A percentile compares a stretch with the other conserved stretches of the same genome.
These are phyloP conservation scores for Dorcus hopei DNA, from an alignment of 2,888 invertebrate species.

Conservation along the genomic window DNA sequence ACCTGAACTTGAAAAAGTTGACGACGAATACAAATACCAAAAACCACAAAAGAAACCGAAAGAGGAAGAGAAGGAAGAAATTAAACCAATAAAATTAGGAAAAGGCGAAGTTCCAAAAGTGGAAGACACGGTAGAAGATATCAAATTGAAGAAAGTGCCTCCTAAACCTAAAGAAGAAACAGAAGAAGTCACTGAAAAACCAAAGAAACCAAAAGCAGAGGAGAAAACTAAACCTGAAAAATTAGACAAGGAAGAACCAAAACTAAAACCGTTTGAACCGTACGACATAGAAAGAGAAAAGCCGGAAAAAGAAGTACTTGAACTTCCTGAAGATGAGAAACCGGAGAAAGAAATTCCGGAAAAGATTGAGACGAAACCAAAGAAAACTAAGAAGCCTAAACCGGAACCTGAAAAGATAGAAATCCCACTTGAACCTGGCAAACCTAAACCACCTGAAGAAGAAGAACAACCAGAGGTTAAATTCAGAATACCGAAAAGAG, in stretches of 20 bases:
- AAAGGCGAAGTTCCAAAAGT: constrained; percentile 50
- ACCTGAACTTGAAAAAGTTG: constrained; percentile 37
- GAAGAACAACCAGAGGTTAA: constrained; percentile 41
- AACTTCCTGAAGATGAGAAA: constrained; percentile 41
- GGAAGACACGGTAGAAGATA: constrained; percentile 37
- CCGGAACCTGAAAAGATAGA: constrained; percentile 32
- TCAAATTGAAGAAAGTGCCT: constrained; percentile 47
- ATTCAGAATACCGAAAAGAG: constrained; percentile 37
- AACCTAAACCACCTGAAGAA: constrained; percentile 28
- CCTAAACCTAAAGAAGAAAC: constrained; percentile 40
- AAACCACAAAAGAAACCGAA: constrained; percentile 50
- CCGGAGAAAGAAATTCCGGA: constrained; percentile 31
- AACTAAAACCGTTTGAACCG: constrained; percentile 42
- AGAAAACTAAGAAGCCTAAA: constrained; percentile 31
- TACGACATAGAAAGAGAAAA: constrained; percentile 45
- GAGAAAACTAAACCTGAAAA: constrained; percentile 30
- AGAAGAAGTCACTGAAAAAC: constrained; percentile 21
- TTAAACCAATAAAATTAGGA: constrained; percentile 43
- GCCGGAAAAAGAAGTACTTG: constrained; percentile 40
- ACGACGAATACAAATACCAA: constrained; percentile 39
- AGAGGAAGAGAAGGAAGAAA: constrained; percentile 43
- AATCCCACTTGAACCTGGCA: constrained; percentile 33
- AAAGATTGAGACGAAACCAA: constrained; percentile 27
- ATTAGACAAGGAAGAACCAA: constrained; percentile 37
- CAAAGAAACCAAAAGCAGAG: constrained; percentile 17